Percentiles rank a stretch among this genome's conserved stretches.
Conservation (phyloP, 1,140 invertebrate species). For the Elysia chlorotica region DNA sequence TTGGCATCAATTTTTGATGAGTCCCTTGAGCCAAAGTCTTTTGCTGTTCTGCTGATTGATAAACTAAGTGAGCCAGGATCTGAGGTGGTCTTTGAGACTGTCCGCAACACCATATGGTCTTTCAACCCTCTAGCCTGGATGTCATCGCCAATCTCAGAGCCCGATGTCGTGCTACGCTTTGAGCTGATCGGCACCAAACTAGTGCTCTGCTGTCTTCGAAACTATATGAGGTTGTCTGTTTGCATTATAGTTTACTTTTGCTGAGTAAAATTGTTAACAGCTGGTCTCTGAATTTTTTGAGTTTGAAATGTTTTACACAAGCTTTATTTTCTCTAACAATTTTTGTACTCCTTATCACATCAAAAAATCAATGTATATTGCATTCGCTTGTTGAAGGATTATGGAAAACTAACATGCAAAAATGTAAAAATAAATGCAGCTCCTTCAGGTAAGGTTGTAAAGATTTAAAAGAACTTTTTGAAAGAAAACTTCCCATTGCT, state of each 20-base stretch:
- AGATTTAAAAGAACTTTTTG: no score
- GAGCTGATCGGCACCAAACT: slow-evolving; percentile 20
- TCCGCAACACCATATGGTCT: slow-evolving; percentile 18
- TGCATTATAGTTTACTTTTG: no score
- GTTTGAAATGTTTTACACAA: not conserved
- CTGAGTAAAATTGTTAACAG: not conserved
- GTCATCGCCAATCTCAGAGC: slow-evolving; percentile 5
- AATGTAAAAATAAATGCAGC: no score
- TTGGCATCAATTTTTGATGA: slow-evolving; percentile 4
- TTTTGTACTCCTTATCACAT: not conserved
- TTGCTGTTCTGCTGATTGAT: slow-evolving; percentile 13
- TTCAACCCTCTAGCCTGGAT: slow-evolving; percentile 16
- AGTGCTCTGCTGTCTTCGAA: not conserved
- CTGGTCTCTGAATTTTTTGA: not conserved
- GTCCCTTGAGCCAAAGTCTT: not conserved
- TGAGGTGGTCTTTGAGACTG: not conserved
- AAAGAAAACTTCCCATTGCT: no score
- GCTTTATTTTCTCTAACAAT: not conserved
- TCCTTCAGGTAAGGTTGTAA: no score
- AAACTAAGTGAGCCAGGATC: slow-evolving; percentile 11
- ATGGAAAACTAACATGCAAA: no score
- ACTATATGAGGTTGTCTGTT: slow-evolving; percentile 8
- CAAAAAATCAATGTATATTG: not conserved
- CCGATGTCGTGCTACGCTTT: slow-evolving; percentile 7
- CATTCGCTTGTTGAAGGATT: not conserved